Conservation (phyloP, 1,140 invertebrate species). For the Trialeurodes vaporariorum region DNA sequence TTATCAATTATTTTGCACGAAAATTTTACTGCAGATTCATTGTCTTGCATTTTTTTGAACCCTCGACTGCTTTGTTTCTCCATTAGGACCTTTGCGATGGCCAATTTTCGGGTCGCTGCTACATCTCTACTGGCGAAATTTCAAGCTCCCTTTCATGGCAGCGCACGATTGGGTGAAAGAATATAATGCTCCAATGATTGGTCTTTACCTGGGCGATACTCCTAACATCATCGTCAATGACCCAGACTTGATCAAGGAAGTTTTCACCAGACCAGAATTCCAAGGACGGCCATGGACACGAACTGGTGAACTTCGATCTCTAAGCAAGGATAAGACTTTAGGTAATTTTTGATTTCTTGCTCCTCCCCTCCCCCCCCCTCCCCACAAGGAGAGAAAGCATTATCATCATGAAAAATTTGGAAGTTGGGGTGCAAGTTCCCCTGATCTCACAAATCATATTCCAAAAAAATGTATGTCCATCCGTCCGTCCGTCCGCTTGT, state of each 20-base stretch:
- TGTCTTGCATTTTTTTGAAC: no score
- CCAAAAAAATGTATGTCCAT: no score
- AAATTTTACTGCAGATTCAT: no score
- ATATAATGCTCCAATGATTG: constrained; percentile 37
- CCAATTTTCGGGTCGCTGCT: constrained; percentile 30
- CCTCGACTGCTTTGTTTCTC: no score
- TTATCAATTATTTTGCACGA: no score
- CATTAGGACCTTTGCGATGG: constrained; percentile 25
- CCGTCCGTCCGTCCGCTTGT: no score
- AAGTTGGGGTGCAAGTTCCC: no score
- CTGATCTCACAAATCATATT: no score
- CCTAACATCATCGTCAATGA: constrained; percentile 33
- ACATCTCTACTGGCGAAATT: constrained; percentile 28
- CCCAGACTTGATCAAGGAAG: constrained; percentile 33
- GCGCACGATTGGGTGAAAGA: constrained; percentile 25
- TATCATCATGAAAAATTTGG: no score
- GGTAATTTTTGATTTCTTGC: no score
- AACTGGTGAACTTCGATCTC: neutral
- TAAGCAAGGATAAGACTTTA: neutral
- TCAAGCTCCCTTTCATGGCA: constrained; percentile 23
- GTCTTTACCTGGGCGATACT: constrained; percentile 33
- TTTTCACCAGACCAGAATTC: constrained; percentile 34
- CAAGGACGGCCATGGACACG: constrained; percentile 28
- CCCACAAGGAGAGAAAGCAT: no score
- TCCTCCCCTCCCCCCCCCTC: no score